Conservation (phyloP, 2,888 invertebrate species). For the Alitta virens region DNA sequence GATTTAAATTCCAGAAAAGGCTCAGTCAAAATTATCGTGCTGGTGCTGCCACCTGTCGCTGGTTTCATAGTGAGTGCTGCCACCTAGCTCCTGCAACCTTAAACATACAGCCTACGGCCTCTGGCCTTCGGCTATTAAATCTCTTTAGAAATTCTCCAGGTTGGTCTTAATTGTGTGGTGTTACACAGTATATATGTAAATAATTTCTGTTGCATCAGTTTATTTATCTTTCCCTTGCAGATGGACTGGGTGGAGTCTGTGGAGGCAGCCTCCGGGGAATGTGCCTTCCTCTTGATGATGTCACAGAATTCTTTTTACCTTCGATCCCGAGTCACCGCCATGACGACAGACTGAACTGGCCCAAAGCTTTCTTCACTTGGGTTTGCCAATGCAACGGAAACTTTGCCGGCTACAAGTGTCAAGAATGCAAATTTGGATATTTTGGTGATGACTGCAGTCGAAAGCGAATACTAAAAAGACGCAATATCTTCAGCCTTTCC, state of each 20-base stretch:
- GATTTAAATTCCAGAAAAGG: too few species aligned
- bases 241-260: slow-evolving; percentile 2
- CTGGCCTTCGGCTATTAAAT: too few species aligned
- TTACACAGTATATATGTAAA: too few species aligned
- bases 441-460: slow-evolving; percentile 10
- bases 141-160: too few species aligned
- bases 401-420: slow-evolving; percentile 18
- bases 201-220: too few species aligned
- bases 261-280: slow-evolving; percentile 11
- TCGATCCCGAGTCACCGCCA: slow-evolving; percentile 1
- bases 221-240: too few species aligned
- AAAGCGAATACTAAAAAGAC: not conserved
- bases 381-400: slow-evolving; percentile 14
- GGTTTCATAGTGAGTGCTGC: too few species aligned
- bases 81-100: too few species aligned
- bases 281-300: slow-evolving; percentile 7
- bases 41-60: too few species aligned
- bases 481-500: slow-evolving; percentile 6
- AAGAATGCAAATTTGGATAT: slow-evolving; percentile 16
- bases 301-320: slow-evolving; percentile 9
- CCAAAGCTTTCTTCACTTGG: slow-evolving; percentile 14
- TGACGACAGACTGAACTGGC: slow-evolving; percentile 24
- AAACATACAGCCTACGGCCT: too few species aligned
- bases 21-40: too few species aligned
- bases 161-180: too few species aligned